These are phyloP conservation scores for Struthidea cinerea DNA, from an alignment of 2,113 vertebrate species.

Conservation along the genomic window DNA sequence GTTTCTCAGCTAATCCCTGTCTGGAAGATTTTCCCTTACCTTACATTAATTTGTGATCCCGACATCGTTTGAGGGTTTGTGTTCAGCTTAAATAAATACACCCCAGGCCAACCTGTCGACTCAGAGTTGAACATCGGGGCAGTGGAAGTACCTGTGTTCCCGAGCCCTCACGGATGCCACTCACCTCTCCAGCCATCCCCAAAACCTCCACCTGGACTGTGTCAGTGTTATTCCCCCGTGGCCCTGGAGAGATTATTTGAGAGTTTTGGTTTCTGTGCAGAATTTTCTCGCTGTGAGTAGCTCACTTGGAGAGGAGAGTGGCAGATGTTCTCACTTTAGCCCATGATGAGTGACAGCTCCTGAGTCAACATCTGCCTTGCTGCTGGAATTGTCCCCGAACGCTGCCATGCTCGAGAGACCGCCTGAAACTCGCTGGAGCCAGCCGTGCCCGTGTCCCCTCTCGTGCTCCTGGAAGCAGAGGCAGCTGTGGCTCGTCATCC, in stretches of 20 bases:
- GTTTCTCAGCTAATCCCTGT: conserved; percentile 11
- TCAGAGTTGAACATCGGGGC: background rate
- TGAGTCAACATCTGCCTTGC: background rate
- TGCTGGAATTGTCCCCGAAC: background rate
- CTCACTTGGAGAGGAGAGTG: background rate
- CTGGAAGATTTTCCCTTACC: background rate
- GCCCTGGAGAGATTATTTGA: background rate
- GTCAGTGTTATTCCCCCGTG: rapidly evolving
- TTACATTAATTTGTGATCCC: background rate
- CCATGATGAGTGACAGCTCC: background rate
- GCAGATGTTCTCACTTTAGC: conserved; percentile 14
- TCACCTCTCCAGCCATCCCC: background rate
- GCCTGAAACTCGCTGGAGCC: background rate
- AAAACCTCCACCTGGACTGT: rapidly evolving
- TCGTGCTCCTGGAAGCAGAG: background rate
- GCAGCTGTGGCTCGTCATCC: background rate
- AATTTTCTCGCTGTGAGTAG: background rate
- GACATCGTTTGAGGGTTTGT: background rate
- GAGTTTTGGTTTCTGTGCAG: background rate
- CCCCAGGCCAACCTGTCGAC: background rate
- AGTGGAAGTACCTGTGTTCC: background rate
- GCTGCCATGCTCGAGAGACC: background rate
- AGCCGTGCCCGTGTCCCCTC: rapidly evolving
- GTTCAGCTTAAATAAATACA: background rate
- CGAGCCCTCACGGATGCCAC: rapidly evolving